These are phyloP conservation scores for Oplegnathus fasciatus DNA, from an alignment of 2,113 vertebrate genomes.

Conservation along the genomic window DNA sequence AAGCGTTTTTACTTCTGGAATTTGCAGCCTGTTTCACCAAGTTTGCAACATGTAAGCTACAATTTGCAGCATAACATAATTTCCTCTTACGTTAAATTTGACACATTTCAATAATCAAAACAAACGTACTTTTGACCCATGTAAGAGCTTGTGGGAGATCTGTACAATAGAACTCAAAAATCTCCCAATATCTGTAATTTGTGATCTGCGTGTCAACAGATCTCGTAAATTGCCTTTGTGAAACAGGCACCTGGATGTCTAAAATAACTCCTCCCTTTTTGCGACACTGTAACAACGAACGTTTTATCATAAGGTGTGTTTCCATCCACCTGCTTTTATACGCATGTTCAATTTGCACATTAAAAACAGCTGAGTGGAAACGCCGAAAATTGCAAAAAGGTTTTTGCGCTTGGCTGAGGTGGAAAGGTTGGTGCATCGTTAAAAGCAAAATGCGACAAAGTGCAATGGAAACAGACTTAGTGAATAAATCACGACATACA, in stretches of 20 bases:
- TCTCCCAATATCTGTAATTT: background rate
- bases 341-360: no score
- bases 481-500: no score
- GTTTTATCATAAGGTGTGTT: no score
- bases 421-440: no score
- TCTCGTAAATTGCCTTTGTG: background rate
- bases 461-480: no score
- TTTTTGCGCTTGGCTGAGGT: no score
- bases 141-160: background rate
- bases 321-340: no score
- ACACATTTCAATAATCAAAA: background rate
- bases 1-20: background rate
- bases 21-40: background rate
- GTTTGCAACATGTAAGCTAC: background rate
- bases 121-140: background rate
- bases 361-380: no score
- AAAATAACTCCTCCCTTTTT: background rate
- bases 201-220: background rate
- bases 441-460: no score
- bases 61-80: constrained; percentile 2
- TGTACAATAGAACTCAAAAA: background rate
- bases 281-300: background rate
- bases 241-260: background rate
- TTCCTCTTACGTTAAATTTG: background rate
- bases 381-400: no score